Percentiles rank a stretch among this genome's conserved stretches.
These are phyloP conservation scores for Bubalus kerabau DNA, from an alignment of 2,113 vertebrate species.

Conservation along the genomic window DNA sequence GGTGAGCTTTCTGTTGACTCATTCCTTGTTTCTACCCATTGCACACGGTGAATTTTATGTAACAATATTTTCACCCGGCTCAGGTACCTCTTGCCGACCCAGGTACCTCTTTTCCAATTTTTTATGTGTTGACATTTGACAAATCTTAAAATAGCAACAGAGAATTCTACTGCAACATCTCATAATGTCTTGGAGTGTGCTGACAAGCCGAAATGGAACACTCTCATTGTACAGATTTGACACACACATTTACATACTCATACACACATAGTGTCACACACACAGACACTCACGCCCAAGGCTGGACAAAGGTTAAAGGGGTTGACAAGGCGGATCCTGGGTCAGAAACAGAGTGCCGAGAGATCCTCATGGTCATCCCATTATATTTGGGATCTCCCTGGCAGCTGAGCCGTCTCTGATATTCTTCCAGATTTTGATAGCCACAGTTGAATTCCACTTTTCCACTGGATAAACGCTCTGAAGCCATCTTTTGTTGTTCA, in stretches of 20 bases:
- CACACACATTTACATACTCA: not conserved
- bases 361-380: not conserved
- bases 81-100: not conserved
- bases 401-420: not conserved
- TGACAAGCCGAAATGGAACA: not conserved
- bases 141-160: not conserved
- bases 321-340: not conserved
- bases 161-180: not conserved
- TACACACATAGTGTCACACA: not conserved
- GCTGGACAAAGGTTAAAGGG: not conserved
- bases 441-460: not conserved
- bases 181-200: not conserved
- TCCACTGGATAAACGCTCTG: not conserved
- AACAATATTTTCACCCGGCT: not conserved
- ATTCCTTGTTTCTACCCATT: not conserved
- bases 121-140: not conserved
- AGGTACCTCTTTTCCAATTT: not conserved
- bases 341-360: not conserved
- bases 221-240: not conserved
- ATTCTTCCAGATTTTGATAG: not conserved
- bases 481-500: not conserved
- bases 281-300: not conserved
- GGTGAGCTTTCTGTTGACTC: not conserved
- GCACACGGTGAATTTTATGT: not conserved
- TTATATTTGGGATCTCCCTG: not conserved